Base-by-base conservation (phyloP, 92 coral and sea anemone species). In the Porites lobata region DNA sequence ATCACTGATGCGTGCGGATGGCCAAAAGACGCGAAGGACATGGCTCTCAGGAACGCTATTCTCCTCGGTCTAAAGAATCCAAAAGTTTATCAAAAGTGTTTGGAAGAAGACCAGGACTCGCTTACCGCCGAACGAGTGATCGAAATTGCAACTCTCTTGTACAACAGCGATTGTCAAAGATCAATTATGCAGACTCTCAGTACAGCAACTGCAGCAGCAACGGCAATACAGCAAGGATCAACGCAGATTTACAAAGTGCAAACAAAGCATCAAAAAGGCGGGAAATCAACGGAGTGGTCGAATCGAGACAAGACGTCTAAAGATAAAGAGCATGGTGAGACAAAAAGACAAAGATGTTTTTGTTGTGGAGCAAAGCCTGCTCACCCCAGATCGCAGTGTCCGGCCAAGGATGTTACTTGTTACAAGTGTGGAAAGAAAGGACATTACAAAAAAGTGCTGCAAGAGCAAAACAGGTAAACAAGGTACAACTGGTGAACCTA, bases 71-170 rank as follows among this genome's bases (percentile, higher is more conserved):
- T 68, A 21, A 21, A 21, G 12, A 21, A 68, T 29, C 32, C 50
- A 51, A 11, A 53, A 43, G 86, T 81, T 6, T 81, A 69, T 69
- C 58, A 71, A 51, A 81, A 69, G 29, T 81, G 86, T 43, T 81
- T 81, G 62, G 66, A 81, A 21, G 52, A 81, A 50, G 57, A 66
- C 69, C 77, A 68, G 50, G 68, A 53, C 22, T 50, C 54, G 15
- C 54, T 76, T 21, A 69, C 77, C 1, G 68, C 57, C 9, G 77
- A 81, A 22, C 51, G 64, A 66, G 77, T 69, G 4, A 69, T 81
- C 65, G 9, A 69, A 18, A 15, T 69, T 69, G 77, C 86, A 7
- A 81, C 77, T 3, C 21, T 47, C 77, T 15, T 81, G 4, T 69
- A 81, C 69, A 61, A 29, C 54, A 77, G 68, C 8, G 81, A 77